Evolutionary conservation across 2,888 invertebrate genomes (phyloP).

Genomic region (Paralinhomoeus sp.): DNA sequence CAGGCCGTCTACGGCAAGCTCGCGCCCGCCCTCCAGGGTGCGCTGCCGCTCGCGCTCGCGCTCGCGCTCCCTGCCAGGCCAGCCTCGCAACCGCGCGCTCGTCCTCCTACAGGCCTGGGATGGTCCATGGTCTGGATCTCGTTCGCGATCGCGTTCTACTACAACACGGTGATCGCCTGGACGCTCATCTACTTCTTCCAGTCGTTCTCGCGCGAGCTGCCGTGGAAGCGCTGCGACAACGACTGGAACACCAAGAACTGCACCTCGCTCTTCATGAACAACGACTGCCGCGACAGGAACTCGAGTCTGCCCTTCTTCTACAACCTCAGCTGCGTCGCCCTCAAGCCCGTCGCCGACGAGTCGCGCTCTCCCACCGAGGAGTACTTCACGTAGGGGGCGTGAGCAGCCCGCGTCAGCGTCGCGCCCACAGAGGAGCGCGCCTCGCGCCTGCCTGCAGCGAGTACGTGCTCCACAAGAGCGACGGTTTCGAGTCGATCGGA

Average conservation of each 20-base stretch:
- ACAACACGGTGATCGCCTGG: conserved; percentile 82
- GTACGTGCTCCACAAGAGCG: background rate
- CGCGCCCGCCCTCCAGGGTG: too few relatives aligned
- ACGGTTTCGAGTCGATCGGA: conserved; percentile 3
- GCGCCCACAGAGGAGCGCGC: too few relatives aligned
- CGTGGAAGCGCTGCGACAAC: conserved; percentile 64
- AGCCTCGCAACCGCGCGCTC: too few relatives aligned
- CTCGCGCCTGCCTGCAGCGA: too few relatives aligned
- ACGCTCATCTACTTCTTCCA: conserved; percentile 75
- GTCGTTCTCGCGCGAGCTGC: conserved; percentile 56
- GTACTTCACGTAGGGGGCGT: conserved; percentile 1
- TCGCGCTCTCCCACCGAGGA: conserved; percentile 2
- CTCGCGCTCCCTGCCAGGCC: too few relatives aligned
- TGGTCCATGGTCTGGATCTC: too few relatives aligned
- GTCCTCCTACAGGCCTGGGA: too few relatives aligned
- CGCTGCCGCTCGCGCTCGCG: too few relatives aligned
- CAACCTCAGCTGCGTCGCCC: background rate
- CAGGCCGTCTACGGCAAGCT: too few relatives aligned
- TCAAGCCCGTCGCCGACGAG: too few relatives aligned
- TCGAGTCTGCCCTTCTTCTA: background rate
- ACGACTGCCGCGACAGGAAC: too few relatives aligned
- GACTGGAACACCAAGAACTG: conserved; percentile 48
- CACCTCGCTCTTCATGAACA: background rate
- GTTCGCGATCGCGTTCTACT: conserved; percentile 78
- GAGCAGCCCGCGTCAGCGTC: too few relatives aligned